phyloP scores from a whole-genome alignment of 2,113 vertebrate genomes.

The Xenotilapia flavipinnis region DNA sequence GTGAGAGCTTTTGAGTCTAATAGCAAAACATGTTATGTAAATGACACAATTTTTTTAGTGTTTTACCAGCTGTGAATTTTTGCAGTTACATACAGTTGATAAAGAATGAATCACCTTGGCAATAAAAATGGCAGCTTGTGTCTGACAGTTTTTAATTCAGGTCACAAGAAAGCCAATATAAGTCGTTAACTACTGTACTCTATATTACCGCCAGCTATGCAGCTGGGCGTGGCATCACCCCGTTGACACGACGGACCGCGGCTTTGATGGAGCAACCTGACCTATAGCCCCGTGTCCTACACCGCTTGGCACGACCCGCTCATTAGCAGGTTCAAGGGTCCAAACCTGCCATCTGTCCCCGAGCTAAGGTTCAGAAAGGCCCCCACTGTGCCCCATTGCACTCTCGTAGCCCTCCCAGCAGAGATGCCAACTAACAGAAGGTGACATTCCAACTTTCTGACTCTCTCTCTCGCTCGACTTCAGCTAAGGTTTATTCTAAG shows the following conservation, averaged over 20 bases:
- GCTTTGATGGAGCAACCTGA: constrained; percentile 42
- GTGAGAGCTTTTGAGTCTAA: background rate
- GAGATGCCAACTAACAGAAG: constrained; percentile 44
- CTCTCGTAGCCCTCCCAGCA: background rate
- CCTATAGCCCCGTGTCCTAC: constrained; percentile 39
- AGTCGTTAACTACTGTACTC: background rate
- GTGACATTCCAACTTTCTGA: constrained; percentile 59
- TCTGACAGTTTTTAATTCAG: background rate
- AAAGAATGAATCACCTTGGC: background rate
- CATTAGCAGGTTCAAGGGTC: constrained; percentile 54
- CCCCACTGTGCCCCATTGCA: constrained; percentile 25
- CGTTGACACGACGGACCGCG: background rate
- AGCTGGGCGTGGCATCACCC: constrained; percentile 17
- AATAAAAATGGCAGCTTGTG: background rate
- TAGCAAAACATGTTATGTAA: background rate
- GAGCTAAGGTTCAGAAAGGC: constrained; percentile 34
- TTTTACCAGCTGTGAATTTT: background rate
- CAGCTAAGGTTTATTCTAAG: constrained; percentile 14
- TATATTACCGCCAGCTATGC: background rate
- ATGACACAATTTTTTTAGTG: background rate
- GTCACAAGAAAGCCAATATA: background rate
- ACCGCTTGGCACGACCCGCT: constrained; percentile 52
- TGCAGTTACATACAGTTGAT: background rate
- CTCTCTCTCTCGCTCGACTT: background rate
- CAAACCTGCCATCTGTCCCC: constrained; percentile 61